phyloP scores from a whole-genome alignment of 2,888 invertebrate species.

The Stenodera caucasica region DNA sequence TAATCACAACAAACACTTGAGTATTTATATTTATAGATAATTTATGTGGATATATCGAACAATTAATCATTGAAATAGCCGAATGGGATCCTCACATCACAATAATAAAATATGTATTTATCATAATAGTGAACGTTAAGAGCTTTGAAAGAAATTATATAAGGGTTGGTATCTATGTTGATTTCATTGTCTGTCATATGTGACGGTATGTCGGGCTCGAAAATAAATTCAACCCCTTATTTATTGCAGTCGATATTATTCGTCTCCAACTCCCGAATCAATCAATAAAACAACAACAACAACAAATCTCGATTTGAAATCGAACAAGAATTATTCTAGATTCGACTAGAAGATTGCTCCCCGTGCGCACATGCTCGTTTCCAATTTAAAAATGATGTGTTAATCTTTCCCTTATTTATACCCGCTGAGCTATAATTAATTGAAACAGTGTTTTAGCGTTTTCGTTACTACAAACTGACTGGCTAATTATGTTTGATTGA shows the following conservation, averaged over 20 bases:
- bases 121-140: conserved; percentile 13
- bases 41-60: conserved; percentile 28
- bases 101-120: conserved; percentile 27
- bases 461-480: conserved; percentile 8
- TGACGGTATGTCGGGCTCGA: conserved; percentile 18
- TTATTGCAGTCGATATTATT: conserved; percentile 12
- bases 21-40: no score
- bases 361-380: not conserved
- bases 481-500: conserved; percentile 12
- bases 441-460: conserved; percentile 13
- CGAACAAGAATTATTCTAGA: no score
- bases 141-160: conserved; percentile 1
- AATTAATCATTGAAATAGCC: conserved; percentile 21
- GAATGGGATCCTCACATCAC: conserved; percentile 19
- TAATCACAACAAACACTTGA: no score
- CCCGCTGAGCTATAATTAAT: conserved; percentile 13
- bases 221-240: conserved; percentile 15
- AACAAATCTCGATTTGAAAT: no score
- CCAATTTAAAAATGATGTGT: conserved; percentile 8
- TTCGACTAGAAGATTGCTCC: no score
- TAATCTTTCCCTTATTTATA: conserved; percentile 2
- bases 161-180: no score
- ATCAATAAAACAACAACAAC: no score
- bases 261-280: no score
- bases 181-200: conserved; percentile 9